A percentile compares a stretch with the other conserved stretches of the same genome.
phyloP scores from a whole-genome alignment of 2,113 vertebrate genomes.

The Cyanistes caeruleus region DNA sequence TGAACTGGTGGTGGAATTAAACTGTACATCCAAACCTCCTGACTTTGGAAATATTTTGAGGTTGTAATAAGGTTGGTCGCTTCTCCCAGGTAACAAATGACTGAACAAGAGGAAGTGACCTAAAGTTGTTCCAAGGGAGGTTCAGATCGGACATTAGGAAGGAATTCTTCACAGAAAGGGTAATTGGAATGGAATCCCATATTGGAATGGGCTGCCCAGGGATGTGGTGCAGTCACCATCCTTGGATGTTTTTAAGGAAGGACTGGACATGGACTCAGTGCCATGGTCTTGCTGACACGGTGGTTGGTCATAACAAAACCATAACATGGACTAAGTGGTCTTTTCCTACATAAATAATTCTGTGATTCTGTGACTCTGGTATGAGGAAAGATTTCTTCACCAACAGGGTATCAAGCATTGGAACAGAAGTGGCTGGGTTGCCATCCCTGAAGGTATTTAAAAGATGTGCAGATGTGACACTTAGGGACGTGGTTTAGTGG shows the following conservation, averaged over 20 bases:
- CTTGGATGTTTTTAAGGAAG: not conserved
- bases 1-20: not conserved
- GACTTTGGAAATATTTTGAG: not conserved
- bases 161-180: not conserved
- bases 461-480: not conserved
- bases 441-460: not conserved
- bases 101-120: not conserved
- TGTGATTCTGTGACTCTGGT: not conserved
- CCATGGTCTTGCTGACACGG: not conserved
- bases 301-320: too few relatives aligned
- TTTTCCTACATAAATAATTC: not conserved
- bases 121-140: not conserved
- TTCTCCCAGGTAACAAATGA: not conserved
- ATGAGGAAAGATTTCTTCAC: not conserved
- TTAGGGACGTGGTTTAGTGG: not conserved
- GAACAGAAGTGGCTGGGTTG: not conserved
- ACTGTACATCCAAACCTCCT: not conserved
- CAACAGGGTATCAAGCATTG: not conserved
- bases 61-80: rapidly evolving
- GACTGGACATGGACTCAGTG: not conserved
- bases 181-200: not conserved
- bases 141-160: not conserved
- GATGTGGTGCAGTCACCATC: not conserved
- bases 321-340: not conserved
- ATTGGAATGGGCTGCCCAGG: not conserved